Conservation (phyloP, 2,797 vertebrate genomes). For the Sparus aurata region DNA sequence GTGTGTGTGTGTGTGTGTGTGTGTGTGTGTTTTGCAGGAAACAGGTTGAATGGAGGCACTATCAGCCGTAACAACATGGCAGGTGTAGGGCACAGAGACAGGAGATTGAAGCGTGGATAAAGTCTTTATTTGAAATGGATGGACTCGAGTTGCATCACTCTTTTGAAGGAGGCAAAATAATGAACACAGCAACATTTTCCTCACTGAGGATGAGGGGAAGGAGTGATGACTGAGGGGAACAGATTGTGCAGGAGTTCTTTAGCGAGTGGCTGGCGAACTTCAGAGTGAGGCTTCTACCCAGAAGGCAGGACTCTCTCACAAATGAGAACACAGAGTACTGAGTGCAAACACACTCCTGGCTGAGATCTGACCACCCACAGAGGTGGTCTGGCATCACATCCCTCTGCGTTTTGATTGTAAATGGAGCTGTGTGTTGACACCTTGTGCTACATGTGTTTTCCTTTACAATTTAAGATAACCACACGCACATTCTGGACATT, state of each 20-base stretch:
- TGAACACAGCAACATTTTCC: conserved; percentile 19
- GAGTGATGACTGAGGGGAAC: conserved; percentile 29
- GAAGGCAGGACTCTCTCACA: conserved; percentile 39
- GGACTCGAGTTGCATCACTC: conserved; percentile 8
- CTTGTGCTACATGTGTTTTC: background rate
- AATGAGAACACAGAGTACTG: conserved; percentile 53
- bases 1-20: too few relatives aligned
- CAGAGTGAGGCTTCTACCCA: conserved; percentile 38
- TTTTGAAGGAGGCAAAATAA: conserved; percentile 29
- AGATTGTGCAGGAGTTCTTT: conserved; percentile 31
- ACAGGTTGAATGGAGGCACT: background rate
- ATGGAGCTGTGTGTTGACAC: background rate
- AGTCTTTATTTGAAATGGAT: conserved; percentile 15
- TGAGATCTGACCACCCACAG: conserved; percentile 38
- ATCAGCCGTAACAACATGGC: background rate
- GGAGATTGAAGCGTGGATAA: background rate
- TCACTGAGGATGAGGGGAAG: conserved; percentile 6
- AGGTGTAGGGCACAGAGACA: background rate
- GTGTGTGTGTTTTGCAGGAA: background rate
- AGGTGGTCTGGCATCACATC: conserved; percentile 36
- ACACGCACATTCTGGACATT: background rate
- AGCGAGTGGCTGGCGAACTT: conserved; percentile 38
- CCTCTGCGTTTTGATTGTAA: background rate
- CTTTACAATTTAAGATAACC: background rate
- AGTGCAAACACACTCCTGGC: conserved; percentile 31